These are phyloP conservation scores for Cryptomyrus ogoouensis DNA, from an alignment of 2,113 vertebrate species.

Conservation along the genomic window DNA sequence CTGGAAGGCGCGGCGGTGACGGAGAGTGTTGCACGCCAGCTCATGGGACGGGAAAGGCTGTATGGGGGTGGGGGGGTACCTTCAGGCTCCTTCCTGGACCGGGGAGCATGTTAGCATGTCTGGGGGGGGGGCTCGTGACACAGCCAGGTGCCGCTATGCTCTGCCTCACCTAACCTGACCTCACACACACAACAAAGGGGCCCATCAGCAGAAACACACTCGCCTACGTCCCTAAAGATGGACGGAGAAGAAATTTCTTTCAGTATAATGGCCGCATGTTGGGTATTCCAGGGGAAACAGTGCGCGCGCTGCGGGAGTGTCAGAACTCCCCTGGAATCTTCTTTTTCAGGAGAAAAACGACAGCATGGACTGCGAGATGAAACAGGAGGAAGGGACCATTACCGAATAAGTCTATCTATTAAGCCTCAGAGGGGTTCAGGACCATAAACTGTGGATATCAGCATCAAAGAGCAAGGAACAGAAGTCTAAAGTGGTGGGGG, in stretches of 20 bases:
- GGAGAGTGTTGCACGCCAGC: background rate
- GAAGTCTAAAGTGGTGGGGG: background rate
- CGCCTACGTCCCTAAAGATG: background rate
- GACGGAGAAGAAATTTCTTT: background rate
- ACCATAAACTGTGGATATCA: background rate
- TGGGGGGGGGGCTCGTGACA: background rate
- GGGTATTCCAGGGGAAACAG: background rate
- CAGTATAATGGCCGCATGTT: background rate
- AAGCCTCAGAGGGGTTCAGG: background rate
- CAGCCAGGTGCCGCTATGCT: background rate
- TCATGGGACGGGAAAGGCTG: background rate
- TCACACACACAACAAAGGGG: background rate
- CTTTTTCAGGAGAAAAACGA: background rate
- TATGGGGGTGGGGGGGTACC: background rate
- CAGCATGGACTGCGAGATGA: background rate
- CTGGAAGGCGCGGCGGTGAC: background rate
- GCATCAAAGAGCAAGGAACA: slow-evolving; percentile 1
- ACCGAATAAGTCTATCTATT: background rate
- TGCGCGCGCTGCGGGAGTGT: background rate
- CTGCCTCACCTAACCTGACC: background rate
- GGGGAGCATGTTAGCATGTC: background rate
- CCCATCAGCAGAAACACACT: background rate
- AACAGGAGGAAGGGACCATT: background rate
- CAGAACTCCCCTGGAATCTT: background rate
- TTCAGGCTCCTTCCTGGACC: background rate